Conservation (phyloP, 2,888 invertebrate species). For the Drosophila suboccidentalis region DNA sequence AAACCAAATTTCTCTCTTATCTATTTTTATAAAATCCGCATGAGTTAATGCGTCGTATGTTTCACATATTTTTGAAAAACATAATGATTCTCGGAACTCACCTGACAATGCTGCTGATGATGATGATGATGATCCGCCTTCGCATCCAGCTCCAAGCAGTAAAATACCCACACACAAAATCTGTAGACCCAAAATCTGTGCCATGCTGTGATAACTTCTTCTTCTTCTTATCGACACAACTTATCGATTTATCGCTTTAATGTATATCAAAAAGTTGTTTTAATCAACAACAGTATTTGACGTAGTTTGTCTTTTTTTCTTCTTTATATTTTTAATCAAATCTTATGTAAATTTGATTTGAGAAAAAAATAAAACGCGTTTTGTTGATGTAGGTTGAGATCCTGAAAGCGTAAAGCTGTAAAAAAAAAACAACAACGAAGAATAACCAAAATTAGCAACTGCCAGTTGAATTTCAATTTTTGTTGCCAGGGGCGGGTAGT, state of each 20-base stretch:
- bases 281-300: constrained; percentile 6
- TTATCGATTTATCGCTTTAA: constrained; percentile 20
- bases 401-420: constrained; percentile 53
- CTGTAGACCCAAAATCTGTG: constrained; percentile 15
- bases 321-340: constrained; percentile 16
- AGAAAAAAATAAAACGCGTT: constrained; percentile 29
- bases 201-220: constrained; percentile 24
- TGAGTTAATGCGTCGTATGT: constrained; percentile 33
- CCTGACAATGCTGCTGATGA: constrained; percentile 40
- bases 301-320: constrained; percentile 3
- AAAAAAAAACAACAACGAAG: not conserved
- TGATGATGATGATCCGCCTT: constrained; percentile 8
- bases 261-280: constrained; percentile 13
- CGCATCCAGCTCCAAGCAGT: constrained; percentile 4
- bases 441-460: constrained; percentile 34
- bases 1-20: constrained; percentile 27
- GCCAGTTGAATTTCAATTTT: constrained; percentile 44
- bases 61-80: constrained; percentile 20
- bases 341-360: constrained; percentile 39
- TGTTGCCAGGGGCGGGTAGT: constrained; percentile 17
- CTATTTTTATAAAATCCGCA: constrained; percentile 31
- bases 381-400: constrained; percentile 56
- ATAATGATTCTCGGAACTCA: constrained; percentile 44
- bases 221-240: not conserved
- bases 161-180: constrained; percentile 13